Conservation (phyloP, 2,113 vertebrate species). For the Salvelinus sp. region DNA sequence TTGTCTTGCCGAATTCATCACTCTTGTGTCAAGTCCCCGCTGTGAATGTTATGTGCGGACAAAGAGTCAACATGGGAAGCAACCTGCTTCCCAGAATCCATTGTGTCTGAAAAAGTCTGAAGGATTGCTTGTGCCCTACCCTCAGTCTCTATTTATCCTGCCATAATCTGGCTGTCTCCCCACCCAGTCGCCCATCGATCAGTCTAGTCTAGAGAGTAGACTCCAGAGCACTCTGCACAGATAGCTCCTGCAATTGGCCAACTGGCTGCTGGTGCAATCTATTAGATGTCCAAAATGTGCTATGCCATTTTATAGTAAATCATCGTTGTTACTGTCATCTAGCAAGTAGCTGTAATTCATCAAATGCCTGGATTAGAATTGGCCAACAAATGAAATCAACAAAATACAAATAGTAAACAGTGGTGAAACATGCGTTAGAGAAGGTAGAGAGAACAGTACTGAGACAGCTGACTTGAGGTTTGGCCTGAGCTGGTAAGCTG, state of each 20-base stretch:
- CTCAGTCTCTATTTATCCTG: conserved; percentile 8
- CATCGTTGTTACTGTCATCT: neutral
- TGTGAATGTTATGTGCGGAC: neutral
- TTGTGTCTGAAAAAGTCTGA: neutral
- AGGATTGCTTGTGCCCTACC: conserved; percentile 1
- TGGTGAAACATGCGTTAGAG: neutral
- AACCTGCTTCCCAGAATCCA: neutral
- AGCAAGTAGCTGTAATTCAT: neutral
- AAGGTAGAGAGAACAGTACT: neutral
- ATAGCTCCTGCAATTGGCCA: too few species aligned
- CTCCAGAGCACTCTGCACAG: conserved; percentile 14
- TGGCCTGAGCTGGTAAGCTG: conserved; percentile 39
- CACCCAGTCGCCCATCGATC: conserved; percentile 20
- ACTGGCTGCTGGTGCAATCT: neutral
- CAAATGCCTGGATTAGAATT: neutral
- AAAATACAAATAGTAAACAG: neutral
- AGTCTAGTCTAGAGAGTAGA: neutral
- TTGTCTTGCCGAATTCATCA: neutral
- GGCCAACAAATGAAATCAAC: neutral
- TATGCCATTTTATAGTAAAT: neutral
- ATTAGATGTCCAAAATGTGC: conserved; percentile 7
- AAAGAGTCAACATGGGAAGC: neutral
- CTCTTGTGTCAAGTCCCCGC: neutral
- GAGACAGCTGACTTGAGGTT: conserved; percentile 12
- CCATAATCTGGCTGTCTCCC: conserved; percentile 4